These are phyloP conservation scores for Thaumetopoea pityocampa DNA, from an alignment of 1,140 invertebrate species.

Conservation along the genomic window DNA sequence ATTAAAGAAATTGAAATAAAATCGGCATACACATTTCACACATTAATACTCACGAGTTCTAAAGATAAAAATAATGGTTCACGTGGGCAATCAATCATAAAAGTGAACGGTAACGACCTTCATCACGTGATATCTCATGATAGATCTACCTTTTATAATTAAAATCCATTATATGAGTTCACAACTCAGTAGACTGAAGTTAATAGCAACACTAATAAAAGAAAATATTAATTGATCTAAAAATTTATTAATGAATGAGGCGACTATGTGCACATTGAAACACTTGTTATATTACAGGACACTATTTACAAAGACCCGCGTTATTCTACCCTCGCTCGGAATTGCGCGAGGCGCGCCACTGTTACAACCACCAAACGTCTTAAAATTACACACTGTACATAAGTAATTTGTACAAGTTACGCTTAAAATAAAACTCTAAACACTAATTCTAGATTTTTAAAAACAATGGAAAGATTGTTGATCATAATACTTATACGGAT, in stretches of 20 bases:
- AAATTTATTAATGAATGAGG: constrained; percentile 75
- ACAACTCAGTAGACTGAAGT: constrained; percentile 4
- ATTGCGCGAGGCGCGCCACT: constrained; percentile 23
- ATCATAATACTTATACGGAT: constrained; percentile 70
- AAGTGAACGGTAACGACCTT: too few relatives aligned
- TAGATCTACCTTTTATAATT: too few relatives aligned
- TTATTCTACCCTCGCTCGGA: constrained; percentile 27
- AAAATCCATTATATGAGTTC: background rate
- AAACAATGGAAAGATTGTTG: constrained; percentile 72
- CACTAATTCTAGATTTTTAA: constrained; percentile 61
- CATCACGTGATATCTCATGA: too few relatives aligned
- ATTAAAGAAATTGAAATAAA: too few relatives aligned
- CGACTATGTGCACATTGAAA: constrained; percentile 75
- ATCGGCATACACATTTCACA: too few relatives aligned
- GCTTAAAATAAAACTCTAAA: constrained; percentile 51
- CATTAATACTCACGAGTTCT: too few relatives aligned
- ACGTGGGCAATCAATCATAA: too few relatives aligned
- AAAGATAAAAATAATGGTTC: too few relatives aligned
- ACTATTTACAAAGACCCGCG: constrained; percentile 67
- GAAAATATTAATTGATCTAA: constrained; percentile 59
- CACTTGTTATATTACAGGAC: constrained; percentile 70
- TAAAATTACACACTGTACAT: constrained; percentile 66
- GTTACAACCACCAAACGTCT: constrained; percentile 43
- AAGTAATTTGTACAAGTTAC: constrained; percentile 71
- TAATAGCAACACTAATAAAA: too few relatives aligned